These are phyloP conservation scores for Heliconius charithonia DNA, from an alignment of 2,888 invertebrate species.

Conservation along the genomic window DNA sequence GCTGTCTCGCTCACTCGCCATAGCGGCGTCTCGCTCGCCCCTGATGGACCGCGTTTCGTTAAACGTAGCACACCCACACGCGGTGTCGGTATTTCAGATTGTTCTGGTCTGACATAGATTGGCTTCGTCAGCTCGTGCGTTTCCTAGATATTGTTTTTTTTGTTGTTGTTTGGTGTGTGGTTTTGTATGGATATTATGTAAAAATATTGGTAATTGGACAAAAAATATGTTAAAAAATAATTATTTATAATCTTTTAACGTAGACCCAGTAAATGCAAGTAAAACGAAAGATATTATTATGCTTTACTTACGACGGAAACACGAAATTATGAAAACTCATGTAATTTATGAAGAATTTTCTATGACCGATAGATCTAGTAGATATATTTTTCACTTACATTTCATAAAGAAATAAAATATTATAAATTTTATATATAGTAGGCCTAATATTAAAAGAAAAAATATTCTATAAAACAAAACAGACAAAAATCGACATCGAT, in stretches of 20 bases:
- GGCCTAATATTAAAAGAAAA: not conserved
- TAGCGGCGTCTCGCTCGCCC: conserved; percentile 67
- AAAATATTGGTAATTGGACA: not conserved
- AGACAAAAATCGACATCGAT: too few relatives aligned
- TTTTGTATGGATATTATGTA: not conserved
- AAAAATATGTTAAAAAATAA: too few relatives aligned
- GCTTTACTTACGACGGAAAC: too few relatives aligned
- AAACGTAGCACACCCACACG: conserved; percentile 84
- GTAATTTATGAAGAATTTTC: not conserved
- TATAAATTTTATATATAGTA: too few relatives aligned
- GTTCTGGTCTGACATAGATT: conserved; percentile 79
- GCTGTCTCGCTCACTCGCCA: conserved; percentile 62
- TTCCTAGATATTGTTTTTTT: conserved; percentile 52
- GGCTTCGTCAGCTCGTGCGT: conserved; percentile 77
- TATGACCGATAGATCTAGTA: not conserved
- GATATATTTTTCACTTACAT: not conserved
- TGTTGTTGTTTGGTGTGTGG: not conserved
- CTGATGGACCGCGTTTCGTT: conserved; percentile 83
- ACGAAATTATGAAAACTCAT: not conserved
- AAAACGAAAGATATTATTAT: too few relatives aligned
- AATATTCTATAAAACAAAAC: not conserved
- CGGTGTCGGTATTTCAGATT: conserved; percentile 82
- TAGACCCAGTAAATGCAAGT: too few relatives aligned
- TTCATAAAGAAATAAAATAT: not conserved
- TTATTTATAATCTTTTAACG: too few relatives aligned